Evolutionary conservation across 2,888 invertebrate genomes (phyloP).

Genomic region (Eilema sororculum): DNA sequence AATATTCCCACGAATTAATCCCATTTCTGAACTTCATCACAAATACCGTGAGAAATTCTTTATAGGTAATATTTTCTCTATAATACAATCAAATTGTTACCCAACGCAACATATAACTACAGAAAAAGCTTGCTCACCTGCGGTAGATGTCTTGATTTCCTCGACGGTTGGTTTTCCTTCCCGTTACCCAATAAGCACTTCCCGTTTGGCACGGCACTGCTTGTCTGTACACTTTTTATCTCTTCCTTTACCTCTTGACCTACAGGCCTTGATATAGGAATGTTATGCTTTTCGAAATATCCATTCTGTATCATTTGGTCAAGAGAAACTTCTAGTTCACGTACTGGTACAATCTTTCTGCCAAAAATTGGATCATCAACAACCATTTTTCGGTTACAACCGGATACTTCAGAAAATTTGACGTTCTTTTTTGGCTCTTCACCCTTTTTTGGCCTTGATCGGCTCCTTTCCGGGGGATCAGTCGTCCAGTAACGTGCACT

Average conservation of each 20-base stretch:
- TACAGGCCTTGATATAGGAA: constrained; percentile 73
- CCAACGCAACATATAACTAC: neutral
- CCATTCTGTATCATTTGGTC: constrained; percentile 85
- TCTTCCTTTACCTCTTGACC: constrained; percentile 62
- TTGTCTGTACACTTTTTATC: constrained; percentile 49
- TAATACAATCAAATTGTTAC: neutral
- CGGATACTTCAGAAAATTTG: constrained; percentile 84
- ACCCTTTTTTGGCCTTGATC: constrained; percentile 64
- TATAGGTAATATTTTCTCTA: neutral
- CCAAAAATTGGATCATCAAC: constrained; percentile 80
- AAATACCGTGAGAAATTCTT: neutral
- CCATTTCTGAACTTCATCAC: neutral
- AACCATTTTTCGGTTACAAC: constrained; percentile 80
- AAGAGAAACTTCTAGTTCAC: constrained; percentile 82
- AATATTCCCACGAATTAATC: neutral
- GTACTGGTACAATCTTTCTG: constrained; percentile 78
- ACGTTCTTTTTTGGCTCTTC: constrained; percentile 83
- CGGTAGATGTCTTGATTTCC: constrained; percentile 77
- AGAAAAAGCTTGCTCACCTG: constrained; percentile 65
- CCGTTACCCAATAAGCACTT: constrained; percentile 71
- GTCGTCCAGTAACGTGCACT: constrained; percentile 81
- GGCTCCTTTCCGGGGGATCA: constrained; percentile 67
- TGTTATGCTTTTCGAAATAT: constrained; percentile 83
- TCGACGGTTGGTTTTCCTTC: constrained; percentile 59
- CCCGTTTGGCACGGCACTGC: constrained; percentile 69